These are phyloP conservation scores for Trachelus troglodyta DNA, from an alignment of 2,888 invertebrate species.

Conservation along the genomic window DNA sequence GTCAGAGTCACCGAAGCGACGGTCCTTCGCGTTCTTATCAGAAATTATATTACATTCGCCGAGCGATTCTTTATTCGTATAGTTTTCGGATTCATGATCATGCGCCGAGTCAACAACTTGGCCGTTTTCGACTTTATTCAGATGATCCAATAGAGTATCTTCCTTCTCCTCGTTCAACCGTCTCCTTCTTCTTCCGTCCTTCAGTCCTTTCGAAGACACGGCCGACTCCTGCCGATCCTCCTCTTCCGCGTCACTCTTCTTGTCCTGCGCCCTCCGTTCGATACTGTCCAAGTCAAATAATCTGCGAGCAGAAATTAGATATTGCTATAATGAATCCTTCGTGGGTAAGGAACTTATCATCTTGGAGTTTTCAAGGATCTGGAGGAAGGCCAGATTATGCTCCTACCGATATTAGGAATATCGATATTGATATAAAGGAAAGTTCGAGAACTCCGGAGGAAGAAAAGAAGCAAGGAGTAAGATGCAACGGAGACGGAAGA, in stretches of 20 bases:
- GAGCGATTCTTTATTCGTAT: neutral
- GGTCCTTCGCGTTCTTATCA: slow-evolving; percentile 11
- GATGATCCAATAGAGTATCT: slow-evolving; percentile 49
- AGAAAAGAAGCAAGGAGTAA: no score
- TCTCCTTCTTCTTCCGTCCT: neutral
- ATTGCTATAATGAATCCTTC: neutral
- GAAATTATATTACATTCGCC: neutral
- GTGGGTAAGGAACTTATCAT: neutral
- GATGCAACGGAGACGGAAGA: no score
- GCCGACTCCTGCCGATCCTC: slow-evolving; percentile 25
- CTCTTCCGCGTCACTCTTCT: slow-evolving; percentile 16
- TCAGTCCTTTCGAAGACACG: slow-evolving; percentile 7
- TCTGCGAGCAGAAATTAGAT: slow-evolving; percentile 24
- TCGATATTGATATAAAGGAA: no score
- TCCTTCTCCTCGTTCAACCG: slow-evolving; percentile 31
- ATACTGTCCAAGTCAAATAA: slow-evolving; percentile 37
- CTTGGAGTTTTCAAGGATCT: no score
- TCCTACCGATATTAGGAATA: no score
- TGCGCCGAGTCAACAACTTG: slow-evolving; percentile 14
- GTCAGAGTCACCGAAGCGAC: slow-evolving; percentile 17
- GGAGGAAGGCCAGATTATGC: no score
- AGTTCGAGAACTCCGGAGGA: no score
- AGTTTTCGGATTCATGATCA: slow-evolving; percentile 13
- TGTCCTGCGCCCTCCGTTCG: slow-evolving; percentile 29
- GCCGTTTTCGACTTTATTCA: slow-evolving; percentile 41